A percentile compares a stretch with the other conserved stretches of the same genome.
phyloP scores from a whole-genome alignment of 1,140 invertebrate genomes.

The Drosophila novamexicana region DNA sequence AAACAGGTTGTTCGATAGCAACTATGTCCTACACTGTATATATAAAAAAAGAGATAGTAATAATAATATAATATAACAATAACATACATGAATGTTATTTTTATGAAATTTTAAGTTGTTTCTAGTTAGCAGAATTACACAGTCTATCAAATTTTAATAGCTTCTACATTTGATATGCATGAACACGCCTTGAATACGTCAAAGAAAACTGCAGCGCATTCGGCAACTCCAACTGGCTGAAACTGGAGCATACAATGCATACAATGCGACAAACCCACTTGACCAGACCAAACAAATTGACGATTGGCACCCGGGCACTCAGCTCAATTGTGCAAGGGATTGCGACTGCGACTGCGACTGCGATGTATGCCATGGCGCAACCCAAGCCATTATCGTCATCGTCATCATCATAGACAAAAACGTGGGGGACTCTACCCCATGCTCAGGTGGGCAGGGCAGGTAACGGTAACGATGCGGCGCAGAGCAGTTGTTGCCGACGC shows the following conservation, averaged over 20 bases:
- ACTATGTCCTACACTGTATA: too few species aligned
- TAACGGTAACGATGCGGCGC: conserved; percentile 42
- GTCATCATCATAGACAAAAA: conserved; percentile 16
- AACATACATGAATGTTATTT: not conserved
- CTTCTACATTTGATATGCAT: too few species aligned
- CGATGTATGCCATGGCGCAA: conserved; percentile 16
- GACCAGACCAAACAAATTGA: conserved; percentile 34
- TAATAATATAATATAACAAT: not conserved
- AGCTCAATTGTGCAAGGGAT: conserved; percentile 72
- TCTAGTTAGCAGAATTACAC: too few species aligned
- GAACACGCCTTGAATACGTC: too few species aligned
- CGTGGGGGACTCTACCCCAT: not conserved
- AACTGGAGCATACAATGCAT: not conserved
- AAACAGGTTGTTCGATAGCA: too few species aligned
- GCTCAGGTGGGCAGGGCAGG: not conserved
- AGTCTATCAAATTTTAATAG: too few species aligned
- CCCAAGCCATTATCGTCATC: conserved; percentile 62
- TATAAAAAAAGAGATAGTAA: too few species aligned
- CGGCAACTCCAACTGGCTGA: not conserved
- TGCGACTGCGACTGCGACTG: conserved; percentile 46
- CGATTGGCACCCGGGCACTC: conserved; percentile 44
- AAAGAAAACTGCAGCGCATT: not conserved
- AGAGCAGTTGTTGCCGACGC: conserved; percentile 29
- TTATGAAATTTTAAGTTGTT: too few species aligned
- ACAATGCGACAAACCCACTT: conserved; percentile 21